Percentiles rank a stretch among this genome's conserved stretches.
Conservation (phyloP, 2,797 vertebrate species). For the Cossypha heuglini region DNA sequence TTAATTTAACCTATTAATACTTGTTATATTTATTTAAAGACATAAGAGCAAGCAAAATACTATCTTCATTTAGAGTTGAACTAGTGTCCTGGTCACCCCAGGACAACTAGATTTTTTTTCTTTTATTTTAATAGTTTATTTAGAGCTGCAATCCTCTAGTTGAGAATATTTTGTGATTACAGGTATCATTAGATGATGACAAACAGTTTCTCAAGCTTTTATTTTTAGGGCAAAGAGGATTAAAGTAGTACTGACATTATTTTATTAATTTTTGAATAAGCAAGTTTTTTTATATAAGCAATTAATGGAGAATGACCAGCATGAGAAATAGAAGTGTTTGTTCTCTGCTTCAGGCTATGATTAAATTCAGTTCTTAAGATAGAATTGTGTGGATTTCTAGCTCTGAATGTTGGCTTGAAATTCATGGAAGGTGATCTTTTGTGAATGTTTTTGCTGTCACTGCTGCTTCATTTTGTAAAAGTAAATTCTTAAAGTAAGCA, state of each 20-base stretch:
- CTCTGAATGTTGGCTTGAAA: background rate
- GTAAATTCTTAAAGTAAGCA: background rate
- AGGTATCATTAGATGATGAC: background rate
- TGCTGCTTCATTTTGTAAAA: background rate
- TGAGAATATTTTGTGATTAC: background rate
- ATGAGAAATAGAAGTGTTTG: background rate
- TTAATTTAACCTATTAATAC: background rate
- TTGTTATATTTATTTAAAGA: background rate
- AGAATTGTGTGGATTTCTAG: background rate
- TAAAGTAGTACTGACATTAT: background rate
- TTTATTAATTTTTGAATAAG: background rate
- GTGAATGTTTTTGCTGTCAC: background rate
- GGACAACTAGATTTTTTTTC: background rate
- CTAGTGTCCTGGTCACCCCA: background rate
- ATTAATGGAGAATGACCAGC: background rate
- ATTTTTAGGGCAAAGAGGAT: background rate
- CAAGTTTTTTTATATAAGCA: background rate
- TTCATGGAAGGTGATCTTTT: background rate
- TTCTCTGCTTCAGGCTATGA: background rate
- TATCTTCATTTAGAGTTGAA: background rate
- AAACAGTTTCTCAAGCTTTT: background rate
- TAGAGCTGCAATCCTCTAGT: background rate
- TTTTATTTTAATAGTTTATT: background rate
- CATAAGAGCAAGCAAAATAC: background rate
- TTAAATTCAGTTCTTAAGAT: background rate